Evolutionary conservation across 2,113 vertebrate genomes (phyloP).

Genomic region (Acinonyx jubatus): DNA sequence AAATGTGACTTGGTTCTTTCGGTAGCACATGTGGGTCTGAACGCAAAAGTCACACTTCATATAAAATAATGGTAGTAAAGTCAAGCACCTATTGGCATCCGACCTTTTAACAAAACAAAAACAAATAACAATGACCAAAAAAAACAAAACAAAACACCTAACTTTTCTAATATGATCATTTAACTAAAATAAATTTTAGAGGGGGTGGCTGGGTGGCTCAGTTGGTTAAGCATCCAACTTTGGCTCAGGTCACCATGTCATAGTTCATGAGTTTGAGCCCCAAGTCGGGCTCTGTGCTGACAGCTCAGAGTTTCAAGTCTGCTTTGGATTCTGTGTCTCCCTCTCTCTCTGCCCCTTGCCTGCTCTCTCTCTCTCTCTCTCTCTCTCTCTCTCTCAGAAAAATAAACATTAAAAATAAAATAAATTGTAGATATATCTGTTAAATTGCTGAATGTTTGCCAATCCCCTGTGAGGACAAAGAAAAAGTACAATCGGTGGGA

Average conservation of each 20-base stretch:
- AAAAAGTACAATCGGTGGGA: background rate
- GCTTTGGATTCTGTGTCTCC: too few species aligned
- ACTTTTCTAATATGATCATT: background rate
- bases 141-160: background rate
- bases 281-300: too few species aligned
- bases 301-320: too few species aligned
- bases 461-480: background rate
- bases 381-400: too few species aligned
- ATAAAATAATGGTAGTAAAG: background rate
- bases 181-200: background rate
- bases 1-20: background rate
- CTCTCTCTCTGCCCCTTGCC: too few species aligned
- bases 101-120: background rate
- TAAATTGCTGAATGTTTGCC: background rate
- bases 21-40: background rate
- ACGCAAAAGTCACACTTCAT: background rate
- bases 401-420: background rate
- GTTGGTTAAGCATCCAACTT: too few species aligned
- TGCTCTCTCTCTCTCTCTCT: too few species aligned
- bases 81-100: background rate
- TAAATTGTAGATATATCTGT: background rate
- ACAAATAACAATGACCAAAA: background rate
- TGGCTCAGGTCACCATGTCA: too few species aligned
- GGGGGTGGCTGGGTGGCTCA: too few species aligned
- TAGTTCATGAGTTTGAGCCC: too few species aligned